Base-by-base conservation (phyloP, 2,797 vertebrate genomes). In the Girardinus metallicus region DNA sequence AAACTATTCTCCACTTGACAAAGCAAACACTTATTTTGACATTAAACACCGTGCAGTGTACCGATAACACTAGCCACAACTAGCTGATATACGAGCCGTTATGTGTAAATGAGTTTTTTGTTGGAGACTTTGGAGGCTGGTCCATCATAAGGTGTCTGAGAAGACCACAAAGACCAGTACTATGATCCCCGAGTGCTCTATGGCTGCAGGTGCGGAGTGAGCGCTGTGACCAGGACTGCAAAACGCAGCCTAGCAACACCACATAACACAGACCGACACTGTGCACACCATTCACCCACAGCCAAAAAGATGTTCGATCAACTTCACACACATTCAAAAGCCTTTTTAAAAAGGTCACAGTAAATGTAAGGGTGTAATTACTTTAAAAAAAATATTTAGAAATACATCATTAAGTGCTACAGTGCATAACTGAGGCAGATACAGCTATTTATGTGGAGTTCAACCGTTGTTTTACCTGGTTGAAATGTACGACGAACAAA, bases 131-230 rank as follows among this genome's bases (percentile, higher is more conserved):
- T 95, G 96, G 95, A 96, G 96, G 96, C 96, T 93, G 97, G 91
- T 91, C 96, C 92, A 96, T 93, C 96, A 94, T 93, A 83, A 77
- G 62, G 79, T 73, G 96, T 96, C 96, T 23, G 43, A 74, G 81
- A 53, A 90, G 95, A 97, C 95, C 73, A 96, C 97, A 97, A 96
- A 87, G 95, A 93, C 96, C 98, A 97, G 97, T 99, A 99, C 98
- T 99, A 99, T 98, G 97, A 97, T 96, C 96, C 97, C 97, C 95
- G 16, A 62, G 92, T 96, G 77, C 62, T 98, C 94, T 99, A 75
- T 96, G 97, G 98, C 97, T 93, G 88, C 93, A 95, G 91, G 93
- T 94, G 95, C 90, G 93, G 96, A 88, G 96, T 97, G 97, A 97
- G 96, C 90, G 87, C 92, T 94, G 93, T 80, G 90, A 90, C 87